phyloP scores from a whole-genome alignment of 2,888 invertebrate species.

The Calliphora vomitoria region DNA sequence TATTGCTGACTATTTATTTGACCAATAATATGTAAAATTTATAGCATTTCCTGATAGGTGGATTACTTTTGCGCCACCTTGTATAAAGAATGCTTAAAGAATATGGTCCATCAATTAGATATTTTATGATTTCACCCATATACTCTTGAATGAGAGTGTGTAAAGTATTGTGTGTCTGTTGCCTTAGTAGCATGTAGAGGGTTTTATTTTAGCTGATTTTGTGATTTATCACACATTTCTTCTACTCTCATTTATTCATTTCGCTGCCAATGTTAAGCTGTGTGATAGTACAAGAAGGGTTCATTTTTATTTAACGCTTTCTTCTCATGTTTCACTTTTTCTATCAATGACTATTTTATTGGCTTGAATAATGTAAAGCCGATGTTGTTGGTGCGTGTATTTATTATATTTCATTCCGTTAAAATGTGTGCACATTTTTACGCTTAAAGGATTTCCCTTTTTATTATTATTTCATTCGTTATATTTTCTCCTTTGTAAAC shows the following conservation, averaged over 20 bases:
- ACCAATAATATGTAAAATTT: too few species aligned
- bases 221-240: constrained; percentile 43
- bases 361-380: constrained; percentile 47
- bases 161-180: neutral
- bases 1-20: too few species aligned
- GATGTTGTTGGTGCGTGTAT: neutral
- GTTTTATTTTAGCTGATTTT: constrained; percentile 39
- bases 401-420: constrained; percentile 7
- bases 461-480: constrained; percentile 14
- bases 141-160: neutral
- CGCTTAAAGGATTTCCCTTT: constrained; percentile 60
- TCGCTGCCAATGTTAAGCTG: constrained; percentile 30
- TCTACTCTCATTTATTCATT: neutral
- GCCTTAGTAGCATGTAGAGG: neutral
- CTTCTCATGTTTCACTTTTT: neutral
- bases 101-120: too few species aligned
- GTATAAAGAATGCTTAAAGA: too few species aligned
- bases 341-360: constrained; percentile 55
- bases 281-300: constrained; percentile 19
- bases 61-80: too few species aligned
- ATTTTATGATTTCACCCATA: too few species aligned
- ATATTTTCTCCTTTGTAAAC: constrained; percentile 17
- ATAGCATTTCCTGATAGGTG: too few species aligned
- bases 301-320: constrained; percentile 34
- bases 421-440: constrained; percentile 42